Evolutionary conservation across 2,113 vertebrate genomes (phyloP), one percentile per base, ranked within the genome.

Genomic region (Perca flavescens): DNA sequence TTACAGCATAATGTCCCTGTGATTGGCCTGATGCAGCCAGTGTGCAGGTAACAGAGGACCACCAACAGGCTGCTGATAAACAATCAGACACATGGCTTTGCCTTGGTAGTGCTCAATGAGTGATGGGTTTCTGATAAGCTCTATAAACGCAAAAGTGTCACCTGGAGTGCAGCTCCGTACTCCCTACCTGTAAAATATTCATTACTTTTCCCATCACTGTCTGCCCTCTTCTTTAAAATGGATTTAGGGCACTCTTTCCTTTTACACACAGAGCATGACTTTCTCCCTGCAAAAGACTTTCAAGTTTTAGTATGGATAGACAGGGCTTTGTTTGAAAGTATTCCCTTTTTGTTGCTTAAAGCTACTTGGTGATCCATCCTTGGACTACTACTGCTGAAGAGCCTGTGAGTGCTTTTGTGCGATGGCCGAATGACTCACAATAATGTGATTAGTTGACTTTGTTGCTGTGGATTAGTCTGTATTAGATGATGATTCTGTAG

Each of bases 181-280:
- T 77, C 81, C 73, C 78, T 28, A 83, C 84, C 89, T 89, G 86
- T 94, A 91, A 95, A 94, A 95, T 93, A 95, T 95, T 95, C 92
- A 95, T 94, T 89, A 88, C 89, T 92, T 91, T 75, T 75, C 47
- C 75, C 61, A 62, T 77, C 86, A 85, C 88, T 80, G 83, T 92
- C 90, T 86, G 65, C 74, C 72, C 60, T 81, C 79, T 78, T 88
- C 88, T 91, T 85, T 91, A 86, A 87, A 87, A 91, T 88, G 77
- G 81, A 88, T 91, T 87, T 79, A 49, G 66, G 86, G 78, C 70
- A 72, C 88, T 90, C 90, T 84, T 88, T 73, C 58, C 64, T 82
- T 84, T 89, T 77, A 88, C 82, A 90, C 76, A 73, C 82, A 62
- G 81, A 86, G 77, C 57, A 22, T 81, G 77, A 91, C 87, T 87